These are phyloP conservation scores for Montipora foliosa DNA, from an alignment of 64 coral and sea anemone species.

Conservation along the genomic window DNA sequence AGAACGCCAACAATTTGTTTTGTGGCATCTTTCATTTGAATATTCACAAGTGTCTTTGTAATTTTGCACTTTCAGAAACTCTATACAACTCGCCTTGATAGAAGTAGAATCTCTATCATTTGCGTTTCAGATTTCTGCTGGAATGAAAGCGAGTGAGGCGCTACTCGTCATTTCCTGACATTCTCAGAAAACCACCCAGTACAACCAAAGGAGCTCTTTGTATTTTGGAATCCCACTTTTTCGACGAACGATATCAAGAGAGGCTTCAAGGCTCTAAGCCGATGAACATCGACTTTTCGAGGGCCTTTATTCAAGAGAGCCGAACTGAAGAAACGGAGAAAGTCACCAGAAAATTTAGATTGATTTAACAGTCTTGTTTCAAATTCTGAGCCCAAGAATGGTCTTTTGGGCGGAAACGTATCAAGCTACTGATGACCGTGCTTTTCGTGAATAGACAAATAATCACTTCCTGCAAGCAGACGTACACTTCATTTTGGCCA, in stretches of 20 bases:
- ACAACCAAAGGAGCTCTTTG: neutral
- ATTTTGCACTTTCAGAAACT: neutral
- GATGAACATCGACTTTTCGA: no score
- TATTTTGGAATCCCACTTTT: neutral
- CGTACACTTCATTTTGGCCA: neutral
- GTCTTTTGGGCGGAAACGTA: neutral
- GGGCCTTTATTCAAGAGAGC: no score
- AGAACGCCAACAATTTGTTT: neutral
- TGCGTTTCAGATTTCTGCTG: neutral
- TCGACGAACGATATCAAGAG: neutral
- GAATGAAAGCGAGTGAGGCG: neutral
- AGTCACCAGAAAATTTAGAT: neutral
- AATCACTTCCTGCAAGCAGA: neutral
- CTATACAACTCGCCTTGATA: neutral
- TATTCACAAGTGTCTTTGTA: neutral
- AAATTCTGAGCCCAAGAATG: neutral
- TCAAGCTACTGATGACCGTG: neutral
- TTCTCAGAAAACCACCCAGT: neutral
- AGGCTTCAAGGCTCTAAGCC: no score
- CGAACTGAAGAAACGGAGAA: neutral
- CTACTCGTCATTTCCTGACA: neutral
- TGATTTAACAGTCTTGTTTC: neutral
- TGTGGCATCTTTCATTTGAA: neutral
- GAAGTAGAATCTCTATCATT: neutral
- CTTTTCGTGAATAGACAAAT: neutral